Conservation (phyloP, 35 echinoderm and acorn worm species). For the Stichopus chloronotus region DNA sequence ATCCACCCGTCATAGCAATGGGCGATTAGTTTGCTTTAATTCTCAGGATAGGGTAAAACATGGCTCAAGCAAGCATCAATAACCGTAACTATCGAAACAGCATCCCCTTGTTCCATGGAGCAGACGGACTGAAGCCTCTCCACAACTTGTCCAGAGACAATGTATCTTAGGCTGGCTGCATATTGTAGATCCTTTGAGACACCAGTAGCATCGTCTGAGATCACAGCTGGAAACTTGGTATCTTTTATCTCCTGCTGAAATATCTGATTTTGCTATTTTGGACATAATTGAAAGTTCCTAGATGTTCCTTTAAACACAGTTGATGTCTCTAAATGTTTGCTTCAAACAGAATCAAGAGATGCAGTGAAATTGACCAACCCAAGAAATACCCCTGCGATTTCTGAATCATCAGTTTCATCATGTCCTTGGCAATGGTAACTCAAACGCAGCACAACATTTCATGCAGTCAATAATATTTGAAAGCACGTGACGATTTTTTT, state of each 20-base stretch:
- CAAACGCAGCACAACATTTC: constrained; percentile 2
- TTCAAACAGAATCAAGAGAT: background rate
- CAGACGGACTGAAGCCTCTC: background rate
- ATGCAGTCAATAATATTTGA: background rate
- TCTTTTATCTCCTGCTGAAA: background rate
- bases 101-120: constrained; percentile 7
- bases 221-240: background rate
- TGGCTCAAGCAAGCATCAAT: constrained; percentile 3
- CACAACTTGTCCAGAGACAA: background rate
- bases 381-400: background rate
- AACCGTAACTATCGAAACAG: background rate
- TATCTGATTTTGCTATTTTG: background rate
- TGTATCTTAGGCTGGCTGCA: constrained; percentile 16
- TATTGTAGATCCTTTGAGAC: background rate
- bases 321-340: background rate
- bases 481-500: constrained; percentile 17
- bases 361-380: background rate
- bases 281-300: background rate
- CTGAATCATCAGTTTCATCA: background rate
- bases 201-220: background rate
- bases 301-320: background rate
- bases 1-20: constrained; percentile 30
- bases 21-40: background rate
- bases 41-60: background rate
- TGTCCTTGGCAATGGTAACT: background rate